Base-by-base conservation (phyloP, 2,888 invertebrate species). In the Andricus quercusramuli region DNA sequence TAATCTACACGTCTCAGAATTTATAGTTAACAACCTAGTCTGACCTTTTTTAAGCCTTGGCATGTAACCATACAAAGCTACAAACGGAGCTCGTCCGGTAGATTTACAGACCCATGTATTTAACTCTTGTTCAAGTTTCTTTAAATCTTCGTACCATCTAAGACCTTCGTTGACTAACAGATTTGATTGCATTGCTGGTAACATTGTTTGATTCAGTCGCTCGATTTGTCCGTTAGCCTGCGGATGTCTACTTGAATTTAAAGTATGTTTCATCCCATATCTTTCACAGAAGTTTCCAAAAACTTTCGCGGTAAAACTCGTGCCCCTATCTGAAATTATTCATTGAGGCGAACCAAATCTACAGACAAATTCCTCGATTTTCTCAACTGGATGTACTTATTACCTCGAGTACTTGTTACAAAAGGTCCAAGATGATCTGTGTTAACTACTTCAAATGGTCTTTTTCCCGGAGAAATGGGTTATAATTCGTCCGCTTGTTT, bases 271-370 rank as follows among this genome's bases (percentile, higher is more conserved):
- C 2, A 82, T 82, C 22, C 82, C 82, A 3, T 77, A 66, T 8
- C 11, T 29, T 2, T 44, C 5, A 65, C 84, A 85, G 51, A 83
- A 86, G 29, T 80, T 47, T 13, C 67, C 59, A 51, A 84, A 84
- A 20, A 22, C 56, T 8, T 79, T 47, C 11, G 83, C 66, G 6
- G 82, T 85, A 62, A 85, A 84, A 41, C 62, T n/a, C 3, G 83
- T 83, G 15, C 17, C 51, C 51, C 51, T 17, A 56, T 83, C 82
- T 4, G 68, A 76, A 37, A 85, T 82, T 1, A 85, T 29, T 41
- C 25, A 1, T 25, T 25, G 1, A 25, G 25, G 25, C 25, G 25
- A 25, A 25, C 25, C 25, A 25, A 25, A 25, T 25, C 25, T 25
- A 25, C 1, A 25, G 25, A 25, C 25, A 25, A 25, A 25, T 25